Evolutionary conservation across 2,113 vertebrate genomes (phyloP), one percentile per base, ranked within the genome.

Genomic region (Sorex fumeus): DNA sequence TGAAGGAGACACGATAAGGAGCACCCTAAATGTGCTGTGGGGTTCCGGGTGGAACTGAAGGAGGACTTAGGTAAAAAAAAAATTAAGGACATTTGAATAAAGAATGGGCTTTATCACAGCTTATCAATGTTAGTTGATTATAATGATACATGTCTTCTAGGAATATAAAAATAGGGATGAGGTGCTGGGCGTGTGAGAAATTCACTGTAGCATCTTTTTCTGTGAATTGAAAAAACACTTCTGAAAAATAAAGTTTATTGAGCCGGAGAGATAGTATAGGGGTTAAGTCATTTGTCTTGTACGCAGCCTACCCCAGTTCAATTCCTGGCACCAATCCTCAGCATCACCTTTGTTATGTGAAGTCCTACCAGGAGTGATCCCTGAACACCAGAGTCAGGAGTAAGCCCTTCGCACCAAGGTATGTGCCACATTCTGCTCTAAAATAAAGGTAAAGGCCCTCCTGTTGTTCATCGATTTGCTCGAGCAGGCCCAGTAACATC

Each of bases 161-260:
- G 50, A 77, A 83, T 53, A 30, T 45, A 77, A 84, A 60, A 71
- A 36, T 57, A 34, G 25, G 34, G 43, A 47, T 91, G 90, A 72
- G 28, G 23, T 13, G 6, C 60, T 50, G 4, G 57, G 21, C 25
- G 7, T 15, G 75, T 6, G 34, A 43, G 16, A 93, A 81, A 89
- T 40, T n/a, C 64, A 50, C 16, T 36, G 1, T 66, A 69, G 0
- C 19, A 64, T 66, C 69, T 76, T 67, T 80, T 91, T 90, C 15
- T 74, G 34, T 13, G 28, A 67, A 18, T 71, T 15, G 91, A 76
- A 88, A 88, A 78, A 88, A 78, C 69, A 88, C 13, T 77, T 93
- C 15, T 69, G 19, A 85, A 91, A 82, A 79, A 50, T 53, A 13
- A 76, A 50, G 2, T 76, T 69, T 53, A 86, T 75, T 60, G 19